Evolutionary conservation across 2,888 invertebrate species (phyloP).

Genomic region (Carterocephalus palaemon): DNA sequence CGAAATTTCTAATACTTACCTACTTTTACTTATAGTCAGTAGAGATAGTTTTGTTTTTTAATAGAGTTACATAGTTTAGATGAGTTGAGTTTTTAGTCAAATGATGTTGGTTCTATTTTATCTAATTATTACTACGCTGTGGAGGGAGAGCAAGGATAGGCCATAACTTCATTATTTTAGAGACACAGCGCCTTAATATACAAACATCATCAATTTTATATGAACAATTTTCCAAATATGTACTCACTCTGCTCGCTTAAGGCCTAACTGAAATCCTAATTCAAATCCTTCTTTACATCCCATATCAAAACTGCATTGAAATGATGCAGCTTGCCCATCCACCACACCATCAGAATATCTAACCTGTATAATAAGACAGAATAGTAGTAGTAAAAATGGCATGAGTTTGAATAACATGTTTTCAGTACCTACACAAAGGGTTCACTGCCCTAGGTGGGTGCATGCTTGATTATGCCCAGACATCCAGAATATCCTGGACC

Average conservation of each 20-base stretch:
- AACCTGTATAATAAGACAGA: constrained; percentile 65
- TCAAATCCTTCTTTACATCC: constrained; percentile 83
- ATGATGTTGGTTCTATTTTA: too few relatives aligned
- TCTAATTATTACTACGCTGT: too few relatives aligned
- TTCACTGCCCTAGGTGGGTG: background rate
- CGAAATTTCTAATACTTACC: too few relatives aligned
- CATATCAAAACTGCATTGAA: constrained; percentile 83
- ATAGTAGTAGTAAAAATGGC: too few relatives aligned
- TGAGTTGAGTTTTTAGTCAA: too few relatives aligned
- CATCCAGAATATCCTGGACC: background rate
- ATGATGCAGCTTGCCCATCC: constrained; percentile 80
- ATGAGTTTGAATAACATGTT: too few relatives aligned
- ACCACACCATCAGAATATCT: constrained; percentile 84
- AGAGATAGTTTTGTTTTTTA: too few relatives aligned
- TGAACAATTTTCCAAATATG: too few relatives aligned
- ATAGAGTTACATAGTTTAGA: too few relatives aligned
- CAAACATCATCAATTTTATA: too few relatives aligned
- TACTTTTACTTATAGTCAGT: too few relatives aligned
- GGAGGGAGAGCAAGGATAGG: too few relatives aligned
- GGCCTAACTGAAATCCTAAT: constrained; percentile 79
- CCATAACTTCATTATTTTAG: constrained; percentile 15
- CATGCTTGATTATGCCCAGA: background rate
- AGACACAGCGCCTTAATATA: constrained; percentile 33
- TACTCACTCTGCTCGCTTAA: constrained; percentile 26
- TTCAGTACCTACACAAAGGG: background rate